A percentile compares a stretch with the other conserved stretches of the same genome.
Conservation (phyloP, 2,113 vertebrate genomes). For the Albula glossodonta region DNA sequence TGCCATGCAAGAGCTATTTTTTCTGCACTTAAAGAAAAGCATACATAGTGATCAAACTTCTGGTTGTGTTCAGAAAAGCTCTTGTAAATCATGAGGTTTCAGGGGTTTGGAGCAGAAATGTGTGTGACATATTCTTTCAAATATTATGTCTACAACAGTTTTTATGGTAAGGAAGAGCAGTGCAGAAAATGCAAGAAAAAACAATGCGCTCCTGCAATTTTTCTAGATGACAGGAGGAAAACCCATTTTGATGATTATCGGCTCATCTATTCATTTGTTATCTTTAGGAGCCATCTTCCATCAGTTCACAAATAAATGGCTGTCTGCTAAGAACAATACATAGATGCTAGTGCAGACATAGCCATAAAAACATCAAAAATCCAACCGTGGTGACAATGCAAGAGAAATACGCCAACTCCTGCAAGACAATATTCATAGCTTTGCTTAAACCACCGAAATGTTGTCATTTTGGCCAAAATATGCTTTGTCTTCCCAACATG, state of each 20-base stretch:
- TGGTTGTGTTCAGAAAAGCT: no score
- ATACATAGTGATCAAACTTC: no score
- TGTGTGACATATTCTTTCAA: no score
- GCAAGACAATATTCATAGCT: constrained; percentile 33
- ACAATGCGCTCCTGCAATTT: not conserved
- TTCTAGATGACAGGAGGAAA: not conserved
- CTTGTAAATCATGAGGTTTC: no score
- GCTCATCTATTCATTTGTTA: not conserved
- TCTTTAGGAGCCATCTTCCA: not conserved
- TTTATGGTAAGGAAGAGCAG: no score
- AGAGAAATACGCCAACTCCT: constrained; percentile 27
- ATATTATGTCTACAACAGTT: no score
- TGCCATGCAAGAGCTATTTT: no score
- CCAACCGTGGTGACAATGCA: constrained; percentile 26
- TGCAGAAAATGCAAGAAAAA: not conserved
- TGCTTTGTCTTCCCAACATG: constrained; percentile 46
- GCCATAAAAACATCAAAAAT: not conserved
- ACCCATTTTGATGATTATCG: not conserved
- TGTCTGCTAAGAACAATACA: not conserved
- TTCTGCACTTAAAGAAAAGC: no score
- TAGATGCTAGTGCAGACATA: not conserved
- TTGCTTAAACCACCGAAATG: constrained; percentile 40
- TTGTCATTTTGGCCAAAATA: constrained; percentile 42
- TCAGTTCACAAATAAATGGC: not conserved
- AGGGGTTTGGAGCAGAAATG: no score